These are phyloP conservation scores for Drosophila borborema DNA, from an alignment of 2,888 invertebrate genomes.

Conservation along the genomic window DNA sequence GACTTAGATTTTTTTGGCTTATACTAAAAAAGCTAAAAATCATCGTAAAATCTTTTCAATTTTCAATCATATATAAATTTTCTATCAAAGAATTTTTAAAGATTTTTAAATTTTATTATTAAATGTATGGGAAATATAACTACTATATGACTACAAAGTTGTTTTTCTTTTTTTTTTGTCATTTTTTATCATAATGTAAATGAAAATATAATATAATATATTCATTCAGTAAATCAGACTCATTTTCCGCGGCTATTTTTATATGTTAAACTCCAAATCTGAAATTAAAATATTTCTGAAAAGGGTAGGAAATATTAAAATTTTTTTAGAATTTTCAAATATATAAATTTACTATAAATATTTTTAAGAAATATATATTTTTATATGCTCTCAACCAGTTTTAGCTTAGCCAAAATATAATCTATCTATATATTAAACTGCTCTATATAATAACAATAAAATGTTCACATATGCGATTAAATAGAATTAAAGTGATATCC, in stretches of 20 bases:
- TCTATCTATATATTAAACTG: not conserved
- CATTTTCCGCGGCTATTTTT: too few species aligned
- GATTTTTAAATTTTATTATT: too few species aligned
- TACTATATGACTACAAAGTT: too few species aligned
- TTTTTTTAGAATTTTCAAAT: too few species aligned
- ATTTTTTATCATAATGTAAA: too few species aligned
- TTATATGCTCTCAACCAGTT: not conserved
- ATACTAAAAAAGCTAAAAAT: not conserved
- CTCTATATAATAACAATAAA: not conserved
- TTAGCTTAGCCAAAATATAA: not conserved
- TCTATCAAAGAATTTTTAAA: not conserved
- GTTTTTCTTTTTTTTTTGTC: too few species aligned
- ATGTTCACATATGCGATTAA: not conserved
- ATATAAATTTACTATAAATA: not conserved
- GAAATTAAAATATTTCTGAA: not conserved
- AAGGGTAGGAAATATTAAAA: too few species aligned
- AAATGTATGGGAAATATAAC: too few species aligned
- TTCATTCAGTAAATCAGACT: too few species aligned
- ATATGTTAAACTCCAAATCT: too few species aligned
- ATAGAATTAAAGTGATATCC: not conserved
- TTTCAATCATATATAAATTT: not conserved
- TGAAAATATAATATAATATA: too few species aligned
- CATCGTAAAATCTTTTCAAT: not conserved
- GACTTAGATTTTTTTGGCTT: too few species aligned
- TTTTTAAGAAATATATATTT: not conserved